A percentile compares a stretch with the other conserved stretches of the same genome.
These are phyloP conservation scores for Parauchenoglanis punctatus DNA, from an alignment of 2,797 vertebrate genomes.

Conservation along the genomic window DNA sequence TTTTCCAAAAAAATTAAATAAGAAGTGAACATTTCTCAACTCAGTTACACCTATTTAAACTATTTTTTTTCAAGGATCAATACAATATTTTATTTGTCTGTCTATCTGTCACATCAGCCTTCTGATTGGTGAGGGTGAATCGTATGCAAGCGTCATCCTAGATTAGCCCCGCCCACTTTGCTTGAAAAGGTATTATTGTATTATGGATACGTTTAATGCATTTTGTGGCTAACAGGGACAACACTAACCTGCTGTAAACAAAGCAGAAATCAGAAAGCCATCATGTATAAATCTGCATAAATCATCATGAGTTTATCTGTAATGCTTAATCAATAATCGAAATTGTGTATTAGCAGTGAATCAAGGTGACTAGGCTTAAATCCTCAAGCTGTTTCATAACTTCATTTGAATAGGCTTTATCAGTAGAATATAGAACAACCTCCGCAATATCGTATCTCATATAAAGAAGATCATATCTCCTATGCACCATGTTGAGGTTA, in stretches of 20 bases:
- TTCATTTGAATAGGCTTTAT: background rate
- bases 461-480: background rate
- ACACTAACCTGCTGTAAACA: background rate
- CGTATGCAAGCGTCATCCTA: background rate
- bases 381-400: background rate
- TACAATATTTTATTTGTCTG: background rate
- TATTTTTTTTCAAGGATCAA: background rate
- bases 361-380: background rate
- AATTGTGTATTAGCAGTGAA: background rate
- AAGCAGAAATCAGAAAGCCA: background rate
- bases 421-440: background rate
- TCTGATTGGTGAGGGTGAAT: background rate
- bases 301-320: background rate
- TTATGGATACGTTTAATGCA: background rate
- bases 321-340: background rate
- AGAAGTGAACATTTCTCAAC: no score
- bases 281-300: background rate
- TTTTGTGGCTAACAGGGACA: background rate
- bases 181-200: background rate
- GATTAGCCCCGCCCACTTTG: background rate
- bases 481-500: constrained; percentile 45
- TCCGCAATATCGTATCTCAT: background rate
- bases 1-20: no score
- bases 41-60: no score
- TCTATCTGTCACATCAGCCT: background rate